These are phyloP conservation scores for Drosophila subquinaria DNA, from an alignment of 2,888 invertebrate genomes.

Conservation along the genomic window DNA sequence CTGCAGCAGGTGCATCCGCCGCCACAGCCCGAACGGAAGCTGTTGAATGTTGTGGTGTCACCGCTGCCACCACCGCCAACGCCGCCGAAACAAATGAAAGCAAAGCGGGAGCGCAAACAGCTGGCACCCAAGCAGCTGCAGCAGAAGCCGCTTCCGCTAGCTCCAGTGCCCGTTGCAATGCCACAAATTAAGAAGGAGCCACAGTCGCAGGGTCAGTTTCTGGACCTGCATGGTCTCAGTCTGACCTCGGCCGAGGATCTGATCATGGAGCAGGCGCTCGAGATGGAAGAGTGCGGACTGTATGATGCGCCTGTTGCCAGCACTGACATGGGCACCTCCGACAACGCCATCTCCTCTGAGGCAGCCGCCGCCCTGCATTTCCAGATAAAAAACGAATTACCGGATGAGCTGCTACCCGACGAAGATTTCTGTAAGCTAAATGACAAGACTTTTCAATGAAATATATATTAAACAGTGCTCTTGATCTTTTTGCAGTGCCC, in stretches of 20 bases:
- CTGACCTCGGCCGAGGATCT: constrained; percentile 84
- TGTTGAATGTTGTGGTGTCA: constrained; percentile 25
- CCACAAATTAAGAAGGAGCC: constrained; percentile 72
- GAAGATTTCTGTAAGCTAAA: constrained; percentile 80
- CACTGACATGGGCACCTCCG: constrained; percentile 72
- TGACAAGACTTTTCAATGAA: too few relatives aligned
- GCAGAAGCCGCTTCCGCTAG: constrained; percentile 58
- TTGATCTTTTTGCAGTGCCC: constrained; percentile 64
- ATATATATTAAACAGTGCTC: background rate
- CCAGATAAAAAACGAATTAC: constrained; percentile 81
- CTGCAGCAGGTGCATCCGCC: constrained; percentile 60
- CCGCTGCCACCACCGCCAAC: constrained; percentile 36
- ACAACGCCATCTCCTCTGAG: constrained; percentile 82
- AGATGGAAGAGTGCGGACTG: constrained; percentile 84
- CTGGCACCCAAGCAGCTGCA: constrained; percentile 81
- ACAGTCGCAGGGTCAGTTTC: constrained; percentile 65
- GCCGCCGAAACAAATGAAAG: constrained; percentile 66
- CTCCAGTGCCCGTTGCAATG: constrained; percentile 23
- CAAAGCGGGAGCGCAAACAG: constrained; percentile 81
- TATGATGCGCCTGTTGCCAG: constrained; percentile 71
- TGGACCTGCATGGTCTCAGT: constrained; percentile 83
- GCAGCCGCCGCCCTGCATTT: constrained; percentile 80
- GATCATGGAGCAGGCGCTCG: constrained; percentile 85
- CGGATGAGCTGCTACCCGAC: constrained; percentile 73
- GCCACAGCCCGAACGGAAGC: constrained; percentile 42